Base-by-base conservation (phyloP, 2,888 invertebrate genomes). In the Erynnis tages region DNA sequence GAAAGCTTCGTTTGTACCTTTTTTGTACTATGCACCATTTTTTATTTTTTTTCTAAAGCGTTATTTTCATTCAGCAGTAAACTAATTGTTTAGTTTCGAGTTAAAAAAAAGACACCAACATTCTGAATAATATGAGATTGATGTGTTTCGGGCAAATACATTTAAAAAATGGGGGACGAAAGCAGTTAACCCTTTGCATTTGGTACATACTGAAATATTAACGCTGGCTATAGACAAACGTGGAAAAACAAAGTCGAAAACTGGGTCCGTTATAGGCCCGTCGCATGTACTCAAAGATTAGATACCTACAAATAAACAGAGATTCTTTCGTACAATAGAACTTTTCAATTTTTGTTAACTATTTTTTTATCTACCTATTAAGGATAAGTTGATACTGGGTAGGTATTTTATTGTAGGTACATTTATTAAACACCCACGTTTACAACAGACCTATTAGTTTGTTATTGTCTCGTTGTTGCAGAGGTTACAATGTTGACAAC, bases 171-270 rank as follows among this genome's bases (percentile, higher is more conserved):
- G 14, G 50, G 43, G 50, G 25, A 14, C 43, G 35, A 43, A 71
- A 66, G 57, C 79, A 83, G 77, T 86, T 86, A 87, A 88, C 87
- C 88, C 87, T 85, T n/a, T 82, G 84, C 82, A 87, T 83, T 82
- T 70, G 75, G 78, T 79, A 79, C 81, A 73, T 68, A 71, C 79
- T 89, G 83, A 88, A 89, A 88, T 89, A 89, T 89, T 89, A 87
- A 89, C 81, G 80, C 76, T 67, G 67, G 75, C 79, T 82, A 81
- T 87, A 79, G 84, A 78, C 78, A 78, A 78, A 78, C 79, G 82
- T 82, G 83, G 85, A 87, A 88, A 88, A 88, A 88, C 87, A 88
- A 79, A 87, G 86, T 83, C 82, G 79, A 84, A 87, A 84, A 84
- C 82, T 81, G 80, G 78, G 70, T 69, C 82, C 76, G 85, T 79